These are phyloP conservation scores for Ciconia maguari DNA, from an alignment of 2,113 vertebrate genomes.

Conservation along the genomic window DNA sequence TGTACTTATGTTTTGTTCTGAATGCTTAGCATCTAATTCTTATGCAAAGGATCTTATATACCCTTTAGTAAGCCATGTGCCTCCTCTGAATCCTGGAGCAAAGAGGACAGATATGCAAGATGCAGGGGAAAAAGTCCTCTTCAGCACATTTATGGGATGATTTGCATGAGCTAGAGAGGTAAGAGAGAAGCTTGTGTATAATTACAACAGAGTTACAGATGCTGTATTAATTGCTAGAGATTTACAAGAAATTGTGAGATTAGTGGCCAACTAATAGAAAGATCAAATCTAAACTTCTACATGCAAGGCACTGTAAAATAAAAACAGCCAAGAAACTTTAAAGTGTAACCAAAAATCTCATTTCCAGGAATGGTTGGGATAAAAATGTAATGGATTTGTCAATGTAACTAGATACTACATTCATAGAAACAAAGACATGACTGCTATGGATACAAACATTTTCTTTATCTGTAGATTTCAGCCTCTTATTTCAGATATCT, in stretches of 20 bases:
- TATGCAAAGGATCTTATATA: neutral
- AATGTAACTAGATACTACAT: neutral
- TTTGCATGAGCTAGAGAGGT: neutral
- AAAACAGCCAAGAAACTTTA: neutral
- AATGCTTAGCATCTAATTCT: neutral
- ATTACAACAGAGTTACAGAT: neutral
- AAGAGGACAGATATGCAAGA: neutral
- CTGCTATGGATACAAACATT: neutral
- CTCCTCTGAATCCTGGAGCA: neutral
- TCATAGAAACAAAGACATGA: neutral
- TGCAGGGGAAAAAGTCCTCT: neutral
- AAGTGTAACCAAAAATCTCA: neutral
- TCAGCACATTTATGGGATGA: neutral
- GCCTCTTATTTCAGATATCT: neutral
- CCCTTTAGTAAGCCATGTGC: neutral
- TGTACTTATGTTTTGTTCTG: neutral
- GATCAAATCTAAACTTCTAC: neutral
- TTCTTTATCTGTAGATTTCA: neutral
- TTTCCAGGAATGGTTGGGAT: neutral
- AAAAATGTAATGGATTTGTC: neutral
- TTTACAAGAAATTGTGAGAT: neutral
- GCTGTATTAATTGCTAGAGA: neutral
- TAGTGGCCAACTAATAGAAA: neutral
- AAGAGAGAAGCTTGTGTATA: neutral
- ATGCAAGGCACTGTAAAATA: neutral